Percentiles rank a stretch among this genome's conserved stretches.
Conservation (phyloP, 2,113 vertebrate species). For the Sciurus niger region DNA sequence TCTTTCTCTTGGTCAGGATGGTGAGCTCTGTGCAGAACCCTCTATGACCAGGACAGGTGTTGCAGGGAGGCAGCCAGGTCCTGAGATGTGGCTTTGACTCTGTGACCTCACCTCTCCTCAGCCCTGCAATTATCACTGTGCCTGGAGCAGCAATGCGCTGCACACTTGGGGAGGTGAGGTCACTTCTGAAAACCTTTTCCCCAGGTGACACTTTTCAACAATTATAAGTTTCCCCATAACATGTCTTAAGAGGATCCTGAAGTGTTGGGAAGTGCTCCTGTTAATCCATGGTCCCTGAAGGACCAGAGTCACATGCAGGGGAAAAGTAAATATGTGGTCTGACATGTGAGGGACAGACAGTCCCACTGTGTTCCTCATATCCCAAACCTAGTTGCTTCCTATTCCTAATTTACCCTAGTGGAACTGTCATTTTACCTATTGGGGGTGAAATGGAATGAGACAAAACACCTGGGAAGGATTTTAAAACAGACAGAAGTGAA, state of each 20-base stretch:
- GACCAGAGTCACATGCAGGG: too few species aligned
- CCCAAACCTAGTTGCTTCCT: too few species aligned
- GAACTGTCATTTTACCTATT: rapidly evolving
- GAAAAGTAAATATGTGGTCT: background rate
- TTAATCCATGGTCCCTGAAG: background rate
- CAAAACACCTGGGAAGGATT: too few species aligned
- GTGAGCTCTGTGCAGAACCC: background rate
- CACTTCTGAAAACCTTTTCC: background rate
- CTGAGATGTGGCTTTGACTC: background rate
- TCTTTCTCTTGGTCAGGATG: too few species aligned
- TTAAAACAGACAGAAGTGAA: too few species aligned
- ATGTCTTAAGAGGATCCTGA: background rate
- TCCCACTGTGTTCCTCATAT: too few species aligned
- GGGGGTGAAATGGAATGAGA: too few species aligned
- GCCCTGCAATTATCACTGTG: background rate
- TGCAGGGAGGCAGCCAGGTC: background rate
- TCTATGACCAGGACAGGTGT: background rate
- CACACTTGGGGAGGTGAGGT: background rate
- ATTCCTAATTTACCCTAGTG: rapidly evolving
- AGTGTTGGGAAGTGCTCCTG: background rate
- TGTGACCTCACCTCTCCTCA: background rate
- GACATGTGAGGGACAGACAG: background rate
- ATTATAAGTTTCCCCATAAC: background rate
- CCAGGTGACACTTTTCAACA: background rate
- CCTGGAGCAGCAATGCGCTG: background rate